Base-by-base conservation (phyloP, 2,113 vertebrate species). In the Azemiops feae region DNA sequence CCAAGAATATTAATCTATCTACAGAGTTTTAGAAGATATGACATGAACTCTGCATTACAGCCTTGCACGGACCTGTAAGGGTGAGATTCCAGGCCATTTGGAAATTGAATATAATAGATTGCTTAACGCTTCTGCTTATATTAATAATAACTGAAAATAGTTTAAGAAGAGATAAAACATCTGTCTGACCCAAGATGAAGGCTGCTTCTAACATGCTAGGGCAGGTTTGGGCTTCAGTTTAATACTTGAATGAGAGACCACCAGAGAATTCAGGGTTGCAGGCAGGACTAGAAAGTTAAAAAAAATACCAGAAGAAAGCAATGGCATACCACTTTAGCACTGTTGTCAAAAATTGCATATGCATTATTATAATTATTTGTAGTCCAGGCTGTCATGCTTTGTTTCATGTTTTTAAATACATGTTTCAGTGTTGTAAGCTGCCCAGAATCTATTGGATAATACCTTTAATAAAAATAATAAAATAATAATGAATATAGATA, bases 41-140 rank as follows among this genome's bases (percentile, higher is more conserved):
- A 81, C 27, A 85, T 90, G 92, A 90, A 52, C 81, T 86, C 45
- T 93, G 12, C 64, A 58, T 54, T 47, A 27, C 87, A 50, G 92
- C n/a, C 50, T 45, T 93, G 54, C 85, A 60, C 55, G 58, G 43
- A 30, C 43, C 45, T 92, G 14, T 16, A 87, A 64, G 5, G 88
- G 92, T 93, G 55, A 90, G 92, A 90, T 64, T 45, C 47, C 16
- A 87, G 52, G 9, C 52, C 25, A 86, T 1, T 53, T 60, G 34
- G 16, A 50, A 89, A 25, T 50, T 50, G n/a, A 87, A 23, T 30
- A 45, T 2, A 47, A 87, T 34, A 54, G 55, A 64, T 53, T 93
- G 39, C 60, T 39, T 60, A 87, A 57, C 3, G 85, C 27, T 74
- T 23, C 27, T 30, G n/a, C 5, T 89, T 86, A 87, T 10, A 9